These are phyloP conservation scores for Aphrocallistes beatrix DNA, from an alignment of 37 sponge, comb jelly and placozoan genomes.

Conservation along the genomic window DNA sequence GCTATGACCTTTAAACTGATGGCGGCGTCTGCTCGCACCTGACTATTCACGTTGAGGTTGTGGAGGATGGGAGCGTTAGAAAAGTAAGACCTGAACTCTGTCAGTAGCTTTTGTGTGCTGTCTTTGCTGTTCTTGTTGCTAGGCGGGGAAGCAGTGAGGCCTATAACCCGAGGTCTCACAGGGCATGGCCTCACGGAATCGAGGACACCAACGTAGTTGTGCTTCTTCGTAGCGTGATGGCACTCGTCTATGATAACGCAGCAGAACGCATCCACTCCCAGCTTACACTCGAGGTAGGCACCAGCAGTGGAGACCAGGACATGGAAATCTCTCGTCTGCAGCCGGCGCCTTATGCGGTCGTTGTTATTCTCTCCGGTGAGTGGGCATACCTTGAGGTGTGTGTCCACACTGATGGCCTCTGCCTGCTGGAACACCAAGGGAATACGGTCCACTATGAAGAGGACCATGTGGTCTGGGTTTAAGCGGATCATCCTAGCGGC, in stretches of 20 bases:
- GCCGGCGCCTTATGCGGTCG: background rate
- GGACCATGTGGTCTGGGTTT: background rate
- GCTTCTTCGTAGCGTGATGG: background rate
- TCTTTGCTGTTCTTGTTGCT: background rate
- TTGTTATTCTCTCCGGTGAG: background rate
- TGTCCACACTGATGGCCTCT: background rate
- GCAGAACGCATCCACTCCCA: background rate
- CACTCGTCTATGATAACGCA: background rate
- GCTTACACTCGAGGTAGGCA: background rate
- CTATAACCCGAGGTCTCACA: background rate
- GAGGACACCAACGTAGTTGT: background rate
- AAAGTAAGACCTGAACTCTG: background rate
- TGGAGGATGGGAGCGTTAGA: background rate
- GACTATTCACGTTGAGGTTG: no score
- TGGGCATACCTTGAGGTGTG: background rate
- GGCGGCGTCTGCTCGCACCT: no score
- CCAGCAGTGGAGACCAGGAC: background rate
- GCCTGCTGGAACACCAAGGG: slow-evolving; percentile 7
- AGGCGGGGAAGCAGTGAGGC: background rate
- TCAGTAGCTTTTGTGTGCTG: no score
- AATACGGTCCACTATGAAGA: background rate
- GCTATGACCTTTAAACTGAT: no score
- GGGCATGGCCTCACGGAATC: background rate
- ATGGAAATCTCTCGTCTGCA: background rate
- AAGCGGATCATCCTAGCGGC: background rate